Base-by-base conservation (phyloP, 92 coral and sea anemone species). In the Porites cylindrica region DNA sequence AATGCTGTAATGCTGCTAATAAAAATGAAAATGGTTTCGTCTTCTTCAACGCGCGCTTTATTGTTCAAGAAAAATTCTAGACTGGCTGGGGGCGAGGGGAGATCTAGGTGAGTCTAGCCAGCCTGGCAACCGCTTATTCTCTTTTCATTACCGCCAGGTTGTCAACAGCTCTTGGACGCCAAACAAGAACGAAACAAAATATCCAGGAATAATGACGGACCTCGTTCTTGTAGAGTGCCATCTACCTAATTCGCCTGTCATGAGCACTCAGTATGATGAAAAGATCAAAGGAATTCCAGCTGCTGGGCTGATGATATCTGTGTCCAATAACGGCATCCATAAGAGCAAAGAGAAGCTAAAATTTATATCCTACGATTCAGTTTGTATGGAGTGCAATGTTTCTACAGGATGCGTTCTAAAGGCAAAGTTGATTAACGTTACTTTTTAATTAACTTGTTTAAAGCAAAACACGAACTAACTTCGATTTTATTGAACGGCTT, bases 221-320 rank as follows among this genome's bases (percentile, higher is more conserved):
- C 52, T 91, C 5, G 51, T 79, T 4, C 75, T 86, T 16, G 88
- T 88, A 7, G 91, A 91, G 12, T 91, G 94, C 89, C 52, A 5
- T 13, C 21, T 91, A 18, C 94, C 94, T 1, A 74, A 66, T 6
- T 82, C 94, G 1, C 94, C 94, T 4, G 94, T 91, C 0, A 76
- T 64, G 60, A 82, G 74, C 11, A 76, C 81, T 0, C 78, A 70
- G 38, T 91, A 67, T 56, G 87, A 75, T 32, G 63, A 69, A 1
- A 24, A 59, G n/a, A 24, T 16, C n/a, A 76, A 3, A 10, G 91
- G 91, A 10, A 87, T 85, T 2, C 65, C 86, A 6, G 91, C 91
- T 14, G 81, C 91, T 12, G 91, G 91, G 14, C 50, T 87, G 0
- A 79, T 51, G 24, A 19, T 87, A 61, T 78, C 91, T 13, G 91